Evolutionary conservation across 2,888 invertebrate species (phyloP), one percentile per base, ranked within the genome.

Genomic region (Panorpa germanica): DNA sequence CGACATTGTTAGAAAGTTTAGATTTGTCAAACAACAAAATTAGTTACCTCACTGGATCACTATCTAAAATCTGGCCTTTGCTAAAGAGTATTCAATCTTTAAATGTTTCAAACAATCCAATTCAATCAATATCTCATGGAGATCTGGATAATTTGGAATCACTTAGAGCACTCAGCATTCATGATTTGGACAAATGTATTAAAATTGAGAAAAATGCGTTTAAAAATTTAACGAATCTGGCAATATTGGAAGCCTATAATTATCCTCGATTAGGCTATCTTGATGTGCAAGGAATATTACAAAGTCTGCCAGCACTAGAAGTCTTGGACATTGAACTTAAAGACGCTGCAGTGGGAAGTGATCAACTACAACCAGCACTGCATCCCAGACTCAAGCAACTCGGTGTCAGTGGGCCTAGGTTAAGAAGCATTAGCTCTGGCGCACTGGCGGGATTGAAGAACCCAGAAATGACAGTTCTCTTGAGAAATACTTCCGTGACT

Each of bases 181-280:
- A 66, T 19, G 61, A 74, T 45, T 53, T 88, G 31, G 55, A 61
- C 1, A 65, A 70, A 38, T 73, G 80, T 42, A 66, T 66, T 1
- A 68, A 77, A 45, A 73, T 90, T 33, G 88, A 88, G 45, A 81
- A 80, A 48, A 73, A 67, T 40, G 75, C 82, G 1, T 82, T 88
- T 40, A 72, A 70, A 42, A 53, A 69, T 8, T 49, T 86, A 5
- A 63, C 67, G 1, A 78, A 78, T 49, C 51, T 90, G 30, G 63
- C 70, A 1, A 60, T 63, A 31, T 47, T 90, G 6, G 61, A 72
- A 37, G 72, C 82, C 1, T 75, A 70, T 44, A 70, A 74, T 28
- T 76, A 74, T 45, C 83, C 85, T 0, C 65, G 75, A 40, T 47
- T 88, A 14, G 83, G 85, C 2, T 83, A 83, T 44, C 61, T 83